Evolutionary conservation across 2,113 vertebrate species (phyloP), one percentile per base, ranked within the genome.

Genomic region (Scatophagus argus): DNA sequence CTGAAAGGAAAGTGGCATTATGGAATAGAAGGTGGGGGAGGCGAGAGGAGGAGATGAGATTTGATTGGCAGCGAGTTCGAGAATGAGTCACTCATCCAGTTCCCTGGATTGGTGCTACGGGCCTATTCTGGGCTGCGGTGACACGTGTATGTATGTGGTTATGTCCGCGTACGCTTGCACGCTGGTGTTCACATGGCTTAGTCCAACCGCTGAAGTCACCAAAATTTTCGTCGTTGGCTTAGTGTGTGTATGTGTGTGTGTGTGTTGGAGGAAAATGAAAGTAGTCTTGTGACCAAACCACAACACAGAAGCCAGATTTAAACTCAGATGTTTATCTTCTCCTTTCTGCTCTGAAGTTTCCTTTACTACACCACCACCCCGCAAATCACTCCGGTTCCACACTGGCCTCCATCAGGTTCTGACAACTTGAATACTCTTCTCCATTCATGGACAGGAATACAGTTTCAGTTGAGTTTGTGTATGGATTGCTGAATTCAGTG

Each of bases 241-340:
- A 8, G 10, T n/a, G 56, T 51, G 54, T 49, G 43, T 29, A 41
- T 6, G 64, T 27, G 17, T 63, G 39, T 72, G 63, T 77, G 80
- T 82, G 72, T 81, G 81, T 81, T 88, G 86, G 80, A 87, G 88
- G 82, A 85, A 88, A 90, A 91, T 91, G 77, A 90, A 89, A 93
- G 90, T 81, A 49, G 83, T 90, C 85, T 90, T 88, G 79, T 17
- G 38, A 78, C 27, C n/a, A 63, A 84, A 88, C 89, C 90, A 89
- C 90, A 91, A 92, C 88, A 90, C 83, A 89, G 85, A 74, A 84
- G 84, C 85, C 83, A 89, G 79, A 81, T 87, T 85, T 83, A 77
- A 87, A 89, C 3, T 27, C 69, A 77, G 81, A 78, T 74, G 73
- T 83, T 79, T 77, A 75, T 84, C 84, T 66, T 77, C 69, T 63